Conservation (phyloP, 2,113 vertebrate genomes). For the Oreocharis arfaki region DNA sequence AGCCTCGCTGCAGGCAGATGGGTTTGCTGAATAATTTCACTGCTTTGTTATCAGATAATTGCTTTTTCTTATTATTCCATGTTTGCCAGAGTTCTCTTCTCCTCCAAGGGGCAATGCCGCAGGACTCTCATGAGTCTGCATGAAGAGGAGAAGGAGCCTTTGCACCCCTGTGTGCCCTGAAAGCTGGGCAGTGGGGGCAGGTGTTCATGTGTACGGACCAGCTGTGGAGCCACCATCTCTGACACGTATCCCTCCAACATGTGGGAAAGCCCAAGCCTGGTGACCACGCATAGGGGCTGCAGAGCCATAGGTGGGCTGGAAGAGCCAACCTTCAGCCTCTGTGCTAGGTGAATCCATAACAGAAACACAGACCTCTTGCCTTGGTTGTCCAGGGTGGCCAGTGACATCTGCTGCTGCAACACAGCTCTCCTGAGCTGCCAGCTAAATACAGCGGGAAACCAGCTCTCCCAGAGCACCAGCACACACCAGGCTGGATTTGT, state of each 20-base stretch:
- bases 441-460: neutral
- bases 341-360: neutral
- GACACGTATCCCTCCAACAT: rapidly evolving
- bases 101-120: neutral
- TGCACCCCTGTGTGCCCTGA: rapidly evolving
- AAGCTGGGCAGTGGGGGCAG: neutral
- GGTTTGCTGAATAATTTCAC: neutral
- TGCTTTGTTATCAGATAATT: neutral
- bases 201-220: rapidly evolving
- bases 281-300: rapidly evolving
- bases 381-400: neutral
- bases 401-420: neutral
- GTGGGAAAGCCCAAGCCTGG: neutral
- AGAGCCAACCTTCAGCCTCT: neutral
- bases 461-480: neutral
- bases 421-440: neutral
- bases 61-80: neutral
- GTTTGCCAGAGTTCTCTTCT: neutral
- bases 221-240: neutral
- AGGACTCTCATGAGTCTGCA: neutral
- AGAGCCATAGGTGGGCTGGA: neutral
- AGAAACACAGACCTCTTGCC: neutral
- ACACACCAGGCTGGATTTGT: slow-evolving; percentile 6
- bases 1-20: neutral
- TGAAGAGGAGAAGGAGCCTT: neutral